Base-by-base conservation (phyloP, 2,113 vertebrate genomes). In the Rhea pennata region DNA sequence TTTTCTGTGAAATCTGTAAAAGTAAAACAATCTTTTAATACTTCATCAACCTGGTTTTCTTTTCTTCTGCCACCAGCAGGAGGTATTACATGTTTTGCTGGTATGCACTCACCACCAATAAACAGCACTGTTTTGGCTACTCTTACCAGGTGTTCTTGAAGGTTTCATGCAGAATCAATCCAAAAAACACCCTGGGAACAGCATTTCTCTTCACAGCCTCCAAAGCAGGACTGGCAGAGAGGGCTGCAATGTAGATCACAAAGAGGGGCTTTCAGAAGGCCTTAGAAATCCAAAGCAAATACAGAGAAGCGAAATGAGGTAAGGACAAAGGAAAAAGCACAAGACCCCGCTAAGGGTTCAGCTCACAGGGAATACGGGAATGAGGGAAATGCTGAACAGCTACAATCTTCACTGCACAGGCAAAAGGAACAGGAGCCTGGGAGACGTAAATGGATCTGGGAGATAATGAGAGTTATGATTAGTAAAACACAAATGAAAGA, bases 21-120 rank as follows among this genome's bases (percentile, higher is more conserved):
- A 93, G 75, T 22, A 83, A 93, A 93, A 29, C 79, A 86, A 82
- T 44, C 84, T 95, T 94, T 94, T 66, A 91, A 91, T 95, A 53
- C 61, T 79, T 70, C 77, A 72, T 79, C 93, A 79, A 85, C 94
- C 74, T 2, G 5, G 39, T 81, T 96, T 93, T 79, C 66, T 59
- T 44, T 88, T 92, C 86, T 73, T 58, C 81, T 76, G 66, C 58
- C 74, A 70, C 62, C 29, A 69, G 81, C 66, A 15, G 87, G 91
- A 92, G 87, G 91, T 66, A 44, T 13, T 0, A 0, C 74, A 87
- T 17, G 89, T 89, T 91, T 62, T 50, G 36, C 74, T 85, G 89
- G 71, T 54, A 24, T 79, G 87, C 36, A 6, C 62, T 73, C 73
- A 67, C 51, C 19, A n/a, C 70, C 89, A 91, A 87, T 75, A 87